Evolutionary conservation across 2,113 vertebrate genomes (phyloP), one percentile per base, ranked within the genome.

Genomic region (Microtus oregoni): DNA sequence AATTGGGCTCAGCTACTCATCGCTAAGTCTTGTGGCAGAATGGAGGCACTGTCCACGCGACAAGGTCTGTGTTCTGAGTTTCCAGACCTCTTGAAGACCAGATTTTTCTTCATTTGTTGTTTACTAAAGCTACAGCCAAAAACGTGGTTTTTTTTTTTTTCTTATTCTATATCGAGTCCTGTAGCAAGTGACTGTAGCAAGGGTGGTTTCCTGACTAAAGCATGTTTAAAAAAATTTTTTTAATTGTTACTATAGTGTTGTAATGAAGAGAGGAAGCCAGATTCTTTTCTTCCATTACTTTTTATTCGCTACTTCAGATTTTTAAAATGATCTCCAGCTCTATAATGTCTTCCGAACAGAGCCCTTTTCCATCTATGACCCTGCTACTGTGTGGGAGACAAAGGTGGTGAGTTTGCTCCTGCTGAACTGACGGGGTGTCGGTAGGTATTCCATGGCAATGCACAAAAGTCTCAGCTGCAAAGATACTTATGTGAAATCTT

Each of bases 291-390:
- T 91, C 89, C 86, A 95, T 98, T 98, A 98, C 96, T 98, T 99
- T 98, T 98, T 98, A 99, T 98, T 98, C 98, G 98, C 97, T 98
- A 98, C 97, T 98, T 98, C 97, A 98, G 92, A 98, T 98, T 98
- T 99, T 98, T 98, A 97, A 98, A 98, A 97, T 98, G 97, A 97
- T 98, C 98, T 98, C 97, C 97, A 94, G 95, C 95, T 98, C 98
- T 97, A 93, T 95, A 97, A 98, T 96, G 94, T 97, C 96, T 98
- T 98, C 97, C 86, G 28, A 98, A 92, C 63, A 97, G 87, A 97
- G 82, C n/a, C 90, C 67, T 65, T 98, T 96, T 89, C 89, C 92
- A 89, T 97, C 95, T 97, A 96, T 92, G 95, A 98, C 91, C 92
- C 95, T 93, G 96, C 73, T 96, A 96, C 92, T 97, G 96, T 97